phyloP scores from a whole-genome alignment of 2,113 vertebrate genomes.

The Gallinago media region DNA sequence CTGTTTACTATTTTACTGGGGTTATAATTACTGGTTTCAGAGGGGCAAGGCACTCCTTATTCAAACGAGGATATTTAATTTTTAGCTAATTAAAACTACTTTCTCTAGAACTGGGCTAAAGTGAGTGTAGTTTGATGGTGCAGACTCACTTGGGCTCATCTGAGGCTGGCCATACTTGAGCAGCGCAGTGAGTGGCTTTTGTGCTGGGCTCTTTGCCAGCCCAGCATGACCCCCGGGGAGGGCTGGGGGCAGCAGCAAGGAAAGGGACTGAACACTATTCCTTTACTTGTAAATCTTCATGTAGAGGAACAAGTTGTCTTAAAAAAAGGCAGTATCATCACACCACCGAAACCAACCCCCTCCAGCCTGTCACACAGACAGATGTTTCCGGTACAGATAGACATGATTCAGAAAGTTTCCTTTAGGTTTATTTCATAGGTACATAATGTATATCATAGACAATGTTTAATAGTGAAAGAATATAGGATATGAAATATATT shows the following conservation, averaged over 20 bases:
- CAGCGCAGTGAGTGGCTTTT: neutral
- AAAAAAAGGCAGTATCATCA: too few species aligned
- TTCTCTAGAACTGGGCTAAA: neutral
- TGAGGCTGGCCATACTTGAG: neutral
- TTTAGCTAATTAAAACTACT: neutral
- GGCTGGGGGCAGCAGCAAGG: neutral
- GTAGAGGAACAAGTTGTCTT: neutral
- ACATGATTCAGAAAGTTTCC: neutral
- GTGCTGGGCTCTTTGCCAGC: fast-evolving
- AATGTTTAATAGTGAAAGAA: too few species aligned
- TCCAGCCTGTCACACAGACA: fast-evolving
- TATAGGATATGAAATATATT: too few species aligned
- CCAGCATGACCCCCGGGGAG: fast-evolving
- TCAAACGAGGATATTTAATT: neutral
- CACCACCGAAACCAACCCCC: neutral
- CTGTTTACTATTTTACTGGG: too few species aligned
- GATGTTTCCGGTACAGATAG: neutral
- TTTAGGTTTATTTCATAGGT: conserved; percentile 44
- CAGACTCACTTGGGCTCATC: fast-evolving
- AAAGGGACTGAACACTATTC: fast-evolving
- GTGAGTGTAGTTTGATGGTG: neutral
- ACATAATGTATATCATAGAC: too few species aligned
- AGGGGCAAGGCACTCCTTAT: fast-evolving
- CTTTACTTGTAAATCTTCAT: neutral
- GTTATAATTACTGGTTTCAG: neutral